These are phyloP conservation scores for Zaprionus ghesquierei DNA, from an alignment of 1,140 invertebrate species.

Conservation along the genomic window DNA sequence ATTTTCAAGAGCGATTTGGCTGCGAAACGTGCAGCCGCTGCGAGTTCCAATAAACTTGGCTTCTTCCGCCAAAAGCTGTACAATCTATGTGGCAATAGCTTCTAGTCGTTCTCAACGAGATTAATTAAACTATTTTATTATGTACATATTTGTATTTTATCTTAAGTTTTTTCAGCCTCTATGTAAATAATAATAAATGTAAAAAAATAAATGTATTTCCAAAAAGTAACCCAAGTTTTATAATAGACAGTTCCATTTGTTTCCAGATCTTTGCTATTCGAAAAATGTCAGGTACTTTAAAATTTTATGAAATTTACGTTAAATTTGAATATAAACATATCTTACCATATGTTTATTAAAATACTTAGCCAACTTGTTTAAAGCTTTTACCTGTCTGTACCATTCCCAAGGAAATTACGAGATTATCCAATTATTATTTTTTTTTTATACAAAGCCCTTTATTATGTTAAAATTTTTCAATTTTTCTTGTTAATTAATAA, in stretches of 20 bases:
- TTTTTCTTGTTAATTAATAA: slow-evolving; percentile 67
- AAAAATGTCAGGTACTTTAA: no score
- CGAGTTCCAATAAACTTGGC: slow-evolving; percentile 53
- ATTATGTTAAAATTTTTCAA: slow-evolving; percentile 76
- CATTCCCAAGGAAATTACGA: neutral
- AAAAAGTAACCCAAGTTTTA: neutral
- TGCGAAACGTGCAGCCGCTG: slow-evolving; percentile 29
- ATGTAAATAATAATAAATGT: no score
- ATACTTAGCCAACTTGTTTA: neutral
- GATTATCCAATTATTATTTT: neutral
- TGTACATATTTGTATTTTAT: slow-evolving; percentile 29
- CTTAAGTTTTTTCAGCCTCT: slow-evolving; percentile 42
- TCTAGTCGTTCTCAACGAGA: slow-evolving; percentile 4
- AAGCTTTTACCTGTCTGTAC: neutral
- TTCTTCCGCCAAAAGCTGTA: slow-evolving; percentile 69
- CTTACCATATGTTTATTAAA: neutral
- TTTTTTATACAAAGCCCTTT: slow-evolving; percentile 79
- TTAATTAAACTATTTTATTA: slow-evolving; percentile 21
- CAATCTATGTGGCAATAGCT: slow-evolving; percentile 52
- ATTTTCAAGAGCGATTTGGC: slow-evolving; percentile 83
- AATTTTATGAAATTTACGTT: no score
- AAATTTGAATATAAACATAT: no score
- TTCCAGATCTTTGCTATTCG: neutral
- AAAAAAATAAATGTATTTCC: neutral
- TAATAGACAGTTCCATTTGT: no score